Conservation (phyloP, 2,113 vertebrate species). For the Chiloscyllium plagiosum region DNA sequence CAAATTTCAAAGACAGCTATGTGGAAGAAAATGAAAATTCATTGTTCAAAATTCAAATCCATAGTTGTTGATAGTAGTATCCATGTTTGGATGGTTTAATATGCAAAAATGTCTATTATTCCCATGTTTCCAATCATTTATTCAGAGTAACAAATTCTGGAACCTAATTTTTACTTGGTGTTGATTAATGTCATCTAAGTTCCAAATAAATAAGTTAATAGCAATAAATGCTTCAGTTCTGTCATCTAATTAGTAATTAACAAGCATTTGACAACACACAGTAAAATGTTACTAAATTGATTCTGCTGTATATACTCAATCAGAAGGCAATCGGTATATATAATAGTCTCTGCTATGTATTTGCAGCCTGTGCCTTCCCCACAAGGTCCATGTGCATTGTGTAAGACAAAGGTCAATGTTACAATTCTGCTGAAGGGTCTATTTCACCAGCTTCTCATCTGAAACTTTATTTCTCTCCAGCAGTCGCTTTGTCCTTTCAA, state of each 20-base stretch:
- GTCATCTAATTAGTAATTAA: neutral
- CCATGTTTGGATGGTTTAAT: neutral
- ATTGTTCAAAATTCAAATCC: neutral
- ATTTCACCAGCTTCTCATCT: no score
- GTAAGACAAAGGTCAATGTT: neutral
- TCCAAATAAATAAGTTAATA: constrained; percentile 11
- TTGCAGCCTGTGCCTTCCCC: neutral
- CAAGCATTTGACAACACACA: neutral
- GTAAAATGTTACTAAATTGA: neutral
- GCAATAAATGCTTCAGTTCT: neutral
- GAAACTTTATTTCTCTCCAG: neutral
- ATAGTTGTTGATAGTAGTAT: neutral
- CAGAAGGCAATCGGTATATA: neutral
- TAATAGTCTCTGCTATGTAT: neutral
- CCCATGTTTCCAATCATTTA: neutral
- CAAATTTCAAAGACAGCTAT: neutral
- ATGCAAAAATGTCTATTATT: neutral
- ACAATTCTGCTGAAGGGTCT: neutral
- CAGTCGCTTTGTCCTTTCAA: neutral
- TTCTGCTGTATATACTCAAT: neutral
- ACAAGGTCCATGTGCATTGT: neutral
- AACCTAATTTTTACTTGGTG: neutral
- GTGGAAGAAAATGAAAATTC: neutral
- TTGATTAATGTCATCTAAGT: neutral
- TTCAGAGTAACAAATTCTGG: neutral